phyloP scores from a whole-genome alignment of 2,888 invertebrate genomes.

The Tetheella fluctuosa region DNA sequence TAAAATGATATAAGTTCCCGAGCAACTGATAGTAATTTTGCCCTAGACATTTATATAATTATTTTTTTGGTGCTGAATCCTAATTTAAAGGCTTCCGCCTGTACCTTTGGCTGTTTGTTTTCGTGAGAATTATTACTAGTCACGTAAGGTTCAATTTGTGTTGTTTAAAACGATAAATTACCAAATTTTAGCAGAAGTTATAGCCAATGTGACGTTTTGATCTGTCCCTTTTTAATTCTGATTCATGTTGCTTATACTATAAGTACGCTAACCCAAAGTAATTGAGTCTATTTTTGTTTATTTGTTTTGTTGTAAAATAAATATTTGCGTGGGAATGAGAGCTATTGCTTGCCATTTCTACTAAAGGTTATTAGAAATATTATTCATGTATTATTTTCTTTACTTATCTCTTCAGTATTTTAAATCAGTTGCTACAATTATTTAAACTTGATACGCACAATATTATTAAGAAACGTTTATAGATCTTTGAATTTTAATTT shows the following conservation, averaged over 20 bases:
- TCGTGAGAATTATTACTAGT: conserved; percentile 12
- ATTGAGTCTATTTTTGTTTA: not conserved
- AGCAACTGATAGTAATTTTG: not conserved
- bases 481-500: not conserved
- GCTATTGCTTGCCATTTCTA: no score
- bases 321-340: no score
- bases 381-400: no score
- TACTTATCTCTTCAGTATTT: not conserved
- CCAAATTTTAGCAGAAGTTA: not conserved
- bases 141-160: not conserved
- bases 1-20: no score
- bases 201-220: not conserved
- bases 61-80: conserved; percentile 23
- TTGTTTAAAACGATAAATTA: not conserved
- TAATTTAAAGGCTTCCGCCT: conserved; percentile 9
- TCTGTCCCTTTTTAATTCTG: not conserved
- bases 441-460: not conserved
- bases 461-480: not conserved
- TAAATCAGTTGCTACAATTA: not conserved
- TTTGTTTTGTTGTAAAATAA: not conserved
- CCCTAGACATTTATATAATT: not conserved
- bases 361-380: not conserved
- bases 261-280: not conserved
- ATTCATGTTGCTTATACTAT: not conserved
- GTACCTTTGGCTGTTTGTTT: conserved; percentile 10